These are phyloP conservation scores for Myotis davidii DNA, from an alignment of 2,113 vertebrate genomes.

Conservation along the genomic window DNA sequence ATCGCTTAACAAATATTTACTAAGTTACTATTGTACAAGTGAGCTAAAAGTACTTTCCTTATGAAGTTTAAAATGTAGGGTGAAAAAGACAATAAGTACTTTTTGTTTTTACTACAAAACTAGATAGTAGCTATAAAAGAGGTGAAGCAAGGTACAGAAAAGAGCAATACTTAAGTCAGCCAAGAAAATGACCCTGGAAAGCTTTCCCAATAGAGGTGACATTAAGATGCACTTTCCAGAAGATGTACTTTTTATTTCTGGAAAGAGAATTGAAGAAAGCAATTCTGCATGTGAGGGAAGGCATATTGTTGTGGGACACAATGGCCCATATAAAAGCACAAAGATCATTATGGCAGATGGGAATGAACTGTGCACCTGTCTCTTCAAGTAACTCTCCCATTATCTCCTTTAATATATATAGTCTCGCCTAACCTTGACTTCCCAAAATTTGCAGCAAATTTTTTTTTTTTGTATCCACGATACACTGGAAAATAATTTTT, in stretches of 20 bases:
- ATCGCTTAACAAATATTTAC: background rate
- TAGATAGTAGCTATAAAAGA: background rate
- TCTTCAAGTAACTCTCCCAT: background rate
- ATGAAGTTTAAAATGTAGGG: background rate
- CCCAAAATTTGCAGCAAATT: background rate
- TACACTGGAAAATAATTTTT: background rate
- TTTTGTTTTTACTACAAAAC: background rate
- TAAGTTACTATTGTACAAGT: background rate
- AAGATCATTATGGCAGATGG: background rate
- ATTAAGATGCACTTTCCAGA: background rate
- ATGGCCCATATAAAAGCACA: background rate
- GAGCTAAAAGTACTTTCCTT: background rate
- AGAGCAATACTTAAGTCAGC: background rate
- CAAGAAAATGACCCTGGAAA: background rate
- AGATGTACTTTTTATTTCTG: slow-evolving; percentile 32
- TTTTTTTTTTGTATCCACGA: background rate
- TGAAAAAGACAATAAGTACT: background rate
- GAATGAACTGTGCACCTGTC: rapidly evolving
- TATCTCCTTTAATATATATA: background rate
- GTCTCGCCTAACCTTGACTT: background rate
- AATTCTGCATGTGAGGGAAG: background rate
- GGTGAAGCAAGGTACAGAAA: background rate
- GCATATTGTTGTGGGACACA: background rate
- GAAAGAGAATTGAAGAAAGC: background rate
- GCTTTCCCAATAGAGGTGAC: background rate